Percentiles rank a stretch among this genome's conserved stretches.
Evolutionary conservation across 2,888 invertebrate genomes (phyloP).

Genomic region (Drosophila histrio): DNA sequence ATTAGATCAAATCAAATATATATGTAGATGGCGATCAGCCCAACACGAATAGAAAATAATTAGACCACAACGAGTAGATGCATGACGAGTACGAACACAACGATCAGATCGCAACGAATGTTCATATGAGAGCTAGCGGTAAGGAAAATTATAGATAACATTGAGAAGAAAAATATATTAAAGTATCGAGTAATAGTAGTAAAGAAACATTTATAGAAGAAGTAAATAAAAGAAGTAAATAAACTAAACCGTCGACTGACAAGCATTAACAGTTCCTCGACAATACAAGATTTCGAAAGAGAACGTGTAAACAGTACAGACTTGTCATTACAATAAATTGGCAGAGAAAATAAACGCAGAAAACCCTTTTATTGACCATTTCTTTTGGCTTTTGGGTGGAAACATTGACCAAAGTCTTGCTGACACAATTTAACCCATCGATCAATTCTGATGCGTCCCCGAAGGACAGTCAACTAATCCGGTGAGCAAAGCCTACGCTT

Average conservation of each 20-base stretch:
- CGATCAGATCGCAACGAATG: background rate
- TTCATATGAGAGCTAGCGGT: background rate
- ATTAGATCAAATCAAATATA: too few species aligned
- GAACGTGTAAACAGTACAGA: background rate
- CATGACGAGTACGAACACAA: background rate
- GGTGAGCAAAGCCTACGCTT: slow-evolving; percentile 26
- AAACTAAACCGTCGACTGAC: background rate
- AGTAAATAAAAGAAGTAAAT: background rate
- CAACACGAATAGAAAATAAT: background rate
- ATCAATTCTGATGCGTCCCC: slow-evolving; percentile 59
- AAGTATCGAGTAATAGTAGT: too few species aligned
- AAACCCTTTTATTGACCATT: slow-evolving; percentile 14
- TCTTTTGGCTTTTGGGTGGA: background rate
- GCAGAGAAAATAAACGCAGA: background rate
- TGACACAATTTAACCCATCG: slow-evolving; percentile 46
- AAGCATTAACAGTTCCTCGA: too few species aligned
- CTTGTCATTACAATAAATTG: background rate
- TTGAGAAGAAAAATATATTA: background rate
- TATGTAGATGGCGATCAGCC: too few species aligned
- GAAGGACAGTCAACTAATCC: slow-evolving; percentile 43
- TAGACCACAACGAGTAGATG: background rate
- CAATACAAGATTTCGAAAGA: background rate
- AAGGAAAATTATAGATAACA: background rate
- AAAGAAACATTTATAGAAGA: too few species aligned
- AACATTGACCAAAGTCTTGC: slow-evolving; percentile 1